phyloP scores from a whole-genome alignment of 2,113 vertebrate species.

The Entelurus aequoreus region DNA sequence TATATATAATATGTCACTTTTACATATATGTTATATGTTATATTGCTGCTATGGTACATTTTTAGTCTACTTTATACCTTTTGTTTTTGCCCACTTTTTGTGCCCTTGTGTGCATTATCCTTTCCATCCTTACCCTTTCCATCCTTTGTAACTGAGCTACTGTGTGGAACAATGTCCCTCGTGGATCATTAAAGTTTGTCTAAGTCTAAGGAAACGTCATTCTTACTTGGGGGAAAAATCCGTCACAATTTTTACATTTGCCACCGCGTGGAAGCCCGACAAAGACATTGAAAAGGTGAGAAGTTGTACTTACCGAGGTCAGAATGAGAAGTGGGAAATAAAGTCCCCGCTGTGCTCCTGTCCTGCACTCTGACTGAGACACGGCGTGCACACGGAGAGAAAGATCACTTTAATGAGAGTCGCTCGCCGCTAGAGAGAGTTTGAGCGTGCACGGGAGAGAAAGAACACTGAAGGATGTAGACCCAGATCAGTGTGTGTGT shows the following conservation, averaged over 20 bases:
- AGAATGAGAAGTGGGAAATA: conserved; percentile 28
- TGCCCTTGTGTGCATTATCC: no score
- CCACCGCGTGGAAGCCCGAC: not conserved
- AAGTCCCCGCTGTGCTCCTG: conserved; percentile 31
- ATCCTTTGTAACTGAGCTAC: no score
- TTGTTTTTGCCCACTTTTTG: no score
- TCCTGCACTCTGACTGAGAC: conserved; percentile 40
- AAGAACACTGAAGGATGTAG: conserved; percentile 3
- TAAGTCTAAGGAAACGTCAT: not conserved
- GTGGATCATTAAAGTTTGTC: no score
- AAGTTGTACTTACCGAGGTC: conserved; percentile 43
- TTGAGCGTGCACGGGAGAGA: conserved; percentile 6
- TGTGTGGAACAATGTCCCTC: no score
- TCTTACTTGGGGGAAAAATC: not conserved
- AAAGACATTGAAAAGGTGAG: not conserved
- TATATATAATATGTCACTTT: no score
- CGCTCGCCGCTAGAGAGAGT: conserved; percentile 21
- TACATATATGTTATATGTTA: no score
- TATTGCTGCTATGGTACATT: no score
- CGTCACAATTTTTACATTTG: not conserved
- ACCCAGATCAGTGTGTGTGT: not conserved
- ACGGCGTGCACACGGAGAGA: conserved; percentile 23
- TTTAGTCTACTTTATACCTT: no score
- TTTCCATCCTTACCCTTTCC: no score
- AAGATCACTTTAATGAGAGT: conserved; percentile 29